Percentiles rank a stretch among this genome's conserved stretches.
These are phyloP conservation scores for Andinoacara biseriatus DNA, from an alignment of 2,113 vertebrate genomes.

Conservation along the genomic window DNA sequence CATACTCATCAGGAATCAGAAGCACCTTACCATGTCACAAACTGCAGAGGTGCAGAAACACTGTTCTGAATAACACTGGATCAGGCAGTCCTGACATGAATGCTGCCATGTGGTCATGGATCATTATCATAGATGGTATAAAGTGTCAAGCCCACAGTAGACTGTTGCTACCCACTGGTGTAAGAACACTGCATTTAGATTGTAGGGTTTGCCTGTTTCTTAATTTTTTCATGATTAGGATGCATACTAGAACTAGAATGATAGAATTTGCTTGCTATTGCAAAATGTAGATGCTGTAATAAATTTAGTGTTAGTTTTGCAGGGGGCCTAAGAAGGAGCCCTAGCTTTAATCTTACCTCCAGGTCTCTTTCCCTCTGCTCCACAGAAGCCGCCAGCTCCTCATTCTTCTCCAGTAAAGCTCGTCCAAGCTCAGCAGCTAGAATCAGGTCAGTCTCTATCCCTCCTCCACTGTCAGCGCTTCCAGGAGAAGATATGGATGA, in stretches of 20 bases:
- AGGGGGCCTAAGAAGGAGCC: neutral
- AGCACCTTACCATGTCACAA: neutral
- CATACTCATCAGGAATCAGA: neutral
- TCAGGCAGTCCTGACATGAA: neutral
- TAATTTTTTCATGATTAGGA: neutral
- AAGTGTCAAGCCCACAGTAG: no score
- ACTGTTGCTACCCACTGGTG: no score
- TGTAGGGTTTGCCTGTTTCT: no score
- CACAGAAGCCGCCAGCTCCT: constrained; percentile 76
- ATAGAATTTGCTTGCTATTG: neutral
- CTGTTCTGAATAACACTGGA: neutral
- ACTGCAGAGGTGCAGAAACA: neutral
- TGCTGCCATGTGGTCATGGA: neutral
- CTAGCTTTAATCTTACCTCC: constrained; percentile 69
- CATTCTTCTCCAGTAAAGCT: constrained; percentile 83
- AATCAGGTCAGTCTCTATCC: constrained; percentile 80
- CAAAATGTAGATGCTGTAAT: neutral
- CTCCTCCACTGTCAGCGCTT: constrained; percentile 52
- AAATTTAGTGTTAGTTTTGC: neutral
- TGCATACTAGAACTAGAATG: neutral
- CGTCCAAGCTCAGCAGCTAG: constrained; percentile 83
- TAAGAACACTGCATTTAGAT: no score
- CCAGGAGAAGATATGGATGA: constrained; percentile 41
- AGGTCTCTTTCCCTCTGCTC: constrained; percentile 70
- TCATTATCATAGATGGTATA: neutral